Evolutionary conservation across 2,888 invertebrate genomes (phyloP).

Genomic region (Busseola fusca): DNA sequence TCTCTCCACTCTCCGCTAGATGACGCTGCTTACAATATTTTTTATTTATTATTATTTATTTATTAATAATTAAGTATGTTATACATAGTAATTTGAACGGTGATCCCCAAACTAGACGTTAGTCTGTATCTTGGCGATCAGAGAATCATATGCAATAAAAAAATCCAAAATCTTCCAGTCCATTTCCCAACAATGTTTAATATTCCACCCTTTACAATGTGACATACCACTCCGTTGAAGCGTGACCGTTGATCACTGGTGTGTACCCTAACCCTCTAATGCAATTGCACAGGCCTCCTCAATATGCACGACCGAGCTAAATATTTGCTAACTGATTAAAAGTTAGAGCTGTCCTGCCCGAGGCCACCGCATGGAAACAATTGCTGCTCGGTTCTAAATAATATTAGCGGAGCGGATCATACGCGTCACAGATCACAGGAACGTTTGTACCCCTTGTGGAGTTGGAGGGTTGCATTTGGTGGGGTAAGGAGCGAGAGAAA

Average conservation of each 20-base stretch:
- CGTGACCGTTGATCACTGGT: constrained; percentile 73
- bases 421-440: constrained; percentile 84
- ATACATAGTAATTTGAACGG: too few relatives aligned
- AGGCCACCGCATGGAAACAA: constrained; percentile 79
- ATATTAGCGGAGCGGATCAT: constrained; percentile 83
- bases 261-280: constrained; percentile 78
- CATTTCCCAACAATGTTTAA: constrained; percentile 55
- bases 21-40: too few relatives aligned
- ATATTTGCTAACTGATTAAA: constrained; percentile 88
- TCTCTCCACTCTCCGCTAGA: too few relatives aligned
- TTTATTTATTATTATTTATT: too few relatives aligned
- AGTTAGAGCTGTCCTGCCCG: constrained; percentile 84
- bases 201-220: constrained; percentile 70
- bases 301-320: constrained; percentile 82
- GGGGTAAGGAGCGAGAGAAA: constrained; percentile 1
- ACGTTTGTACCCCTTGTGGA: constrained; percentile 59
- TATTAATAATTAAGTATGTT: too few relatives aligned
- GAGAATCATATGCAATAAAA: constrained; percentile 34
- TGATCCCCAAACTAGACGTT: too few relatives aligned
- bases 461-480: constrained; percentile 46
- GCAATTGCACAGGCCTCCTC: constrained; percentile 86
- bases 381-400: constrained; percentile 80
- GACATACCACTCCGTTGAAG: constrained; percentile 75
- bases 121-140: too few relatives aligned
- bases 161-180: constrained; percentile 26